These are phyloP conservation scores for Chrysolina oricalcia DNA, from an alignment of 2,888 invertebrate genomes.

Conservation along the genomic window DNA sequence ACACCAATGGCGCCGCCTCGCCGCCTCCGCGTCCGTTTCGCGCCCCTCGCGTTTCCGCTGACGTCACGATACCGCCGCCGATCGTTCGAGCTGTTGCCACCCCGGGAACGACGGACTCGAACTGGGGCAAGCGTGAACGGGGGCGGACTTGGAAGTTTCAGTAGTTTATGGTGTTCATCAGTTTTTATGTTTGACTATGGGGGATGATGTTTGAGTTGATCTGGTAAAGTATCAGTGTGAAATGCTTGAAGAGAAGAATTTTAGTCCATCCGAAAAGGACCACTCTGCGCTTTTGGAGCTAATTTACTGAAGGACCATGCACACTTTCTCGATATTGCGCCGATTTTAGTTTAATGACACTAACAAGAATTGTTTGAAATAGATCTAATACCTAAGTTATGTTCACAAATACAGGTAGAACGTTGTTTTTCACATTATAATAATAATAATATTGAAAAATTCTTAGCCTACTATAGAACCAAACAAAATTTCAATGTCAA, in stretches of 20 bases:
- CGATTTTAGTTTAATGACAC: too few species aligned
- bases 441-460: too few species aligned
- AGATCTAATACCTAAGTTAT: too few species aligned
- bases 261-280: not conserved
- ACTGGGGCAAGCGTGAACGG: not conserved
- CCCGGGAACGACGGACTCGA: constrained; percentile 19
- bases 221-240: not conserved
- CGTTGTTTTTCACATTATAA: too few species aligned
- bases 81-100: constrained; percentile 40
- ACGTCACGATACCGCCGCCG: constrained; percentile 59
- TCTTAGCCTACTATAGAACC: too few species aligned
- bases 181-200: not conserved
- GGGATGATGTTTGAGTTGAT: constrained; percentile 1
- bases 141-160: not conserved
- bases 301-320: too few species aligned
- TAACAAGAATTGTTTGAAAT: too few species aligned
- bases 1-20: constrained; percentile 57
- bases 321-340: too few species aligned
- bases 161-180: constrained; percentile 17
- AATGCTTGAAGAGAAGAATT: not conserved
- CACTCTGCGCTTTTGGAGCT: too few species aligned
- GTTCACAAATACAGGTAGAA: too few species aligned
- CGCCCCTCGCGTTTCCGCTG: constrained; percentile 51
- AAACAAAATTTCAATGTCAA: too few species aligned
- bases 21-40: constrained; percentile 57